Evolutionary conservation across 2,113 vertebrate species (phyloP), one percentile per base, ranked within the genome.

Genomic region (Pelobates fuscus): DNA sequence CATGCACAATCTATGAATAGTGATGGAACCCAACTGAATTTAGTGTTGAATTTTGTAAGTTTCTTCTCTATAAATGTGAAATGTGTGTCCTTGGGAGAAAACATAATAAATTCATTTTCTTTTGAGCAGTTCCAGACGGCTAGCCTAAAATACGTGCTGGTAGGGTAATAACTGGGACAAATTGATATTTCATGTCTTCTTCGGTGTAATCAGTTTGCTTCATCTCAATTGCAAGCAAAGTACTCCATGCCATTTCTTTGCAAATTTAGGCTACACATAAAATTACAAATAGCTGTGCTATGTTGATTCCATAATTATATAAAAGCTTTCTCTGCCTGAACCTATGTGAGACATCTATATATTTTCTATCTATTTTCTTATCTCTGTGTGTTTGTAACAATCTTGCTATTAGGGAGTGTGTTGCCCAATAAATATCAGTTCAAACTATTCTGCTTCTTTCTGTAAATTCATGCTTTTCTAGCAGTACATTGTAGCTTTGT

Each of bases 221-320:
- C 72, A 76, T 67, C 55, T 76, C 64, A 21, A 76, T 67, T 67
- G 64, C 64, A 76, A 59, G 64, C 60, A 76, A 76, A 76, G 64
- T 76, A 76, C 65, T 67, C 55, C 64, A 67, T 67, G 57, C 72
- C 55, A 67, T 76, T 58, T 67, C 72, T 67, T 76, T 76, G 55
- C 64, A 76, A 76, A 76, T 76, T 76, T 76, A 76, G 72, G 57
- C 72, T 76, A 76, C 72, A 63, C 67, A 76, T 76, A 76, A 76
- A 76, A 76, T 76, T 76, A 76, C 64, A 76, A 76, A 76, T 67
- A 76, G 71, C 64, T 76, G 54, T 67, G 72, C 72, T 60, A 46
- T 67, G 72, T 60, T 76, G 72, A 76, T 76, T 52, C 72, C 72
- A 76, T 76, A 67, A 76, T 76, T 67, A 76, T 76, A 76, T 76